A percentile compares a stretch with the other conserved stretches of the same genome.
These are phyloP conservation scores for Elaphurus davidianus DNA, from an alignment of 2,113 vertebrate genomes.

Conservation along the genomic window DNA sequence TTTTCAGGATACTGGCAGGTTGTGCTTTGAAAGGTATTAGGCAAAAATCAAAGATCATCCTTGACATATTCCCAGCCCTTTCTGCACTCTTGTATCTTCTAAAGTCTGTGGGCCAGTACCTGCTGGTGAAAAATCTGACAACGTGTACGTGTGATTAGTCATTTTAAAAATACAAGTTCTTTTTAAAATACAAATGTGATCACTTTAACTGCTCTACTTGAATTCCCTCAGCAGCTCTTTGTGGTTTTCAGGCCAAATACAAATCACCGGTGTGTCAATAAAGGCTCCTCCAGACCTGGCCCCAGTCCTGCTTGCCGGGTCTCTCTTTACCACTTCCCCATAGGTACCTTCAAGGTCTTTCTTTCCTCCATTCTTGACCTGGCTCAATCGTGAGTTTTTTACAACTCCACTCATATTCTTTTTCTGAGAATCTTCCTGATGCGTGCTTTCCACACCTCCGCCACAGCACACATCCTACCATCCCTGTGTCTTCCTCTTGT, in stretches of 20 bases:
- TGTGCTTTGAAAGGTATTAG: neutral
- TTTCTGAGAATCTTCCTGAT: neutral
- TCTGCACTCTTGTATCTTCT: neutral
- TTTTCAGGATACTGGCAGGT: neutral
- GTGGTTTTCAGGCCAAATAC: neutral
- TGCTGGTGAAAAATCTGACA: neutral
- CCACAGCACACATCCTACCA: neutral
- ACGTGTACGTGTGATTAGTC: neutral
- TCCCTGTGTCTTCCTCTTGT: neutral
- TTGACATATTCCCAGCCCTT: neutral
- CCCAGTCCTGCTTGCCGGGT: neutral
- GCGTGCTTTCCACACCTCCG: neutral
- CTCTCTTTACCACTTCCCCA: neutral
- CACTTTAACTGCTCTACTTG: neutral
- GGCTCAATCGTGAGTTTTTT: neutral
- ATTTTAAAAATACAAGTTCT: neutral
- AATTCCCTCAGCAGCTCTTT: neutral
- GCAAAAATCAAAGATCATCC: neutral
- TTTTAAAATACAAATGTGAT: neutral
- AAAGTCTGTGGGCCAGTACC: neutral
- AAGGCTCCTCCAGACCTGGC: neutral
- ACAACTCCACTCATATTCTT: neutral
- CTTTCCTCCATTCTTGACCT: neutral
- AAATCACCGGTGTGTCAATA: neutral
- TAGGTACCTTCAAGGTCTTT: neutral